Conservation (phyloP, 1,140 invertebrate species). For the Parapsyche elsis region DNA sequence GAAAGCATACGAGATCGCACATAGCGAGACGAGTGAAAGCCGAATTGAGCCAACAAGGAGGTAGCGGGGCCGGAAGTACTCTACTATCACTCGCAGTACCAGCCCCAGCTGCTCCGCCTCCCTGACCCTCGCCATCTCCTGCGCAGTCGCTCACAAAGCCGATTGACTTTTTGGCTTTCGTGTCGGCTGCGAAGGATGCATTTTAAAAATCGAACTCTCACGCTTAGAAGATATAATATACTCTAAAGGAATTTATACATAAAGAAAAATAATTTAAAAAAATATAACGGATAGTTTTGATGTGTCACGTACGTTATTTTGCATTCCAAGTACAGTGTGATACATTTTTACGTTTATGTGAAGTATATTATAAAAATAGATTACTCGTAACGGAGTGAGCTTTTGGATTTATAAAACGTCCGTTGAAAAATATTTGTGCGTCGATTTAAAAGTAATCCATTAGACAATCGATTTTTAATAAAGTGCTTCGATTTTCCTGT, state of each 20-base stretch:
- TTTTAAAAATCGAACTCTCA: constrained; percentile 55
- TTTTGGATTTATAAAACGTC: neutral
- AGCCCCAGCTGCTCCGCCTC: constrained; percentile 56
- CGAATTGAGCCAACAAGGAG: constrained; percentile 76
- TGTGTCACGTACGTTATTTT: constrained; percentile 4
- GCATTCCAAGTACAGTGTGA: neutral
- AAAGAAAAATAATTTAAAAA: no score
- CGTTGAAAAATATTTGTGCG: neutral
- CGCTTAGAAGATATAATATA: no score
- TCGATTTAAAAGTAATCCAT: neutral
- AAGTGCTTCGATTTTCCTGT: constrained; percentile 7
- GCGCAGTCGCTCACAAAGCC: constrained; percentile 57
- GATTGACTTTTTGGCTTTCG: constrained; percentile 62
- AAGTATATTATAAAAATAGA: neutral
- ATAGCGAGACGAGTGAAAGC: constrained; percentile 84
- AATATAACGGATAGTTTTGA: neutral
- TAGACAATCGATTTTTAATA: constrained; percentile 3
- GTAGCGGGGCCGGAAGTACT: constrained; percentile 57
- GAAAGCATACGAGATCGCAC: constrained; percentile 85
- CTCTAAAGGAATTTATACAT: no score
- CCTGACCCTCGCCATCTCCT: constrained; percentile 51
- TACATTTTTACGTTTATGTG: constrained; percentile 19
- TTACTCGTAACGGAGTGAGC: neutral
- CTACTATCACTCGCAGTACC: constrained; percentile 54
- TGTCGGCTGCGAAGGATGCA: constrained; percentile 62